phyloP scores from a whole-genome alignment of 2,888 invertebrate species.

The Diaphora mendica region DNA sequence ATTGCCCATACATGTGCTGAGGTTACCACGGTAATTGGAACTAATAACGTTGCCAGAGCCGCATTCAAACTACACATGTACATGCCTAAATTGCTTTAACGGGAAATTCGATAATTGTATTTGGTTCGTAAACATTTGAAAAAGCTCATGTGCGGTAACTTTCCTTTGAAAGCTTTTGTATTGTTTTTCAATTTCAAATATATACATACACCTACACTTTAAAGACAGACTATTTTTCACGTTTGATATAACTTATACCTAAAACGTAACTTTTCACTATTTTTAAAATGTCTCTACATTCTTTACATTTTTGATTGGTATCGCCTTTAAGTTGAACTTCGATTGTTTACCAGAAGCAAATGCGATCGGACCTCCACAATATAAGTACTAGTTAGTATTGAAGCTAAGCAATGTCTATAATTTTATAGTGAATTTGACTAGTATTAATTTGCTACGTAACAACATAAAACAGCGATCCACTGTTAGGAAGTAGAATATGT shows the following conservation, averaged over 20 bases:
- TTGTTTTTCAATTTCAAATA: background rate
- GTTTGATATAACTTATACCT: background rate
- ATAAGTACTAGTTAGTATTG: too few relatives aligned
- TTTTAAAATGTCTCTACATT: background rate
- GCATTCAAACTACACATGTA: constrained; percentile 68
- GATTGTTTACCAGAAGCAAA: too few relatives aligned
- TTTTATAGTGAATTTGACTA: too few relatives aligned
- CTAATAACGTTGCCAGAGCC: constrained; percentile 78
- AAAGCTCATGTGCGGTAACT: constrained; percentile 8
- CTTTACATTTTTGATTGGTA: too few relatives aligned
- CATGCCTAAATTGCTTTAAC: constrained; percentile 62
- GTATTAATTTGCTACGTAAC: too few relatives aligned
- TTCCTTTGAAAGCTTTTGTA: background rate
- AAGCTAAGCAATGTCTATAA: too few relatives aligned
- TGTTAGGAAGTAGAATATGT: too few relatives aligned
- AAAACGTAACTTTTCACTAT: background rate
- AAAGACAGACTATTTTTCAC: background rate
- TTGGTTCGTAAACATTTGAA: constrained; percentile 25
- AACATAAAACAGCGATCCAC: too few relatives aligned
- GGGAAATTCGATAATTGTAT: constrained; percentile 57
- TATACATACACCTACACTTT: background rate
- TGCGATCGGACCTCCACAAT: too few relatives aligned
- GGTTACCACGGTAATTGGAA: constrained; percentile 84
- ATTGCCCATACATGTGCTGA: constrained; percentile 83
- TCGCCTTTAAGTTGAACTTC: too few relatives aligned